Evolutionary conservation across 2,888 invertebrate species (phyloP).

Genomic region (Trissoscelio sp.): DNA sequence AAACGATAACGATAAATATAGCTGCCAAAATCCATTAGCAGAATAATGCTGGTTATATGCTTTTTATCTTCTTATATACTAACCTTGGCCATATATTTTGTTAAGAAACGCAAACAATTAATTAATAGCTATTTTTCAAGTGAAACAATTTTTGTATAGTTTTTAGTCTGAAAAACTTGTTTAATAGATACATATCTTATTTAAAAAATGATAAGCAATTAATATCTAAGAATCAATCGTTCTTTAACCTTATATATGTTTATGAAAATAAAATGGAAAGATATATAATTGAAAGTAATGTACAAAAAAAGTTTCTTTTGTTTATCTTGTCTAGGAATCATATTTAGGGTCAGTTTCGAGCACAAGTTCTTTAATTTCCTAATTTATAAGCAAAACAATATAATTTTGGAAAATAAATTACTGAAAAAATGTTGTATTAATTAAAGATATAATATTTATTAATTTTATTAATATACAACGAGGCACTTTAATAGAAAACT

Average conservation of each 20-base stretch:
- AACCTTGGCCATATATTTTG: neutral
- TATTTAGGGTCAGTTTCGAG: neutral
- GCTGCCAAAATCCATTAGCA: too few relatives aligned
- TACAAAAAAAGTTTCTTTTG: slow-evolving; percentile 8
- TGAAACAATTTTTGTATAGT: too few relatives aligned
- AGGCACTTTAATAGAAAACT: neutral
- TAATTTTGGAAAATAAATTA: neutral
- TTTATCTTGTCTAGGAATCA: slow-evolving; percentile 2
- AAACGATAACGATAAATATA: slow-evolving; percentile 8
- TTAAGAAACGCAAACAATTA: too few relatives aligned
- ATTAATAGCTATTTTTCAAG: too few relatives aligned
- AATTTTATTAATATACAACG: too few relatives aligned
- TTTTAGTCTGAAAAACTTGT: too few relatives aligned
- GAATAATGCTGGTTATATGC: neutral
- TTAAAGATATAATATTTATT: neutral
- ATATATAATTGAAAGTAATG: slow-evolving; percentile 14
- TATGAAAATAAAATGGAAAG: too few relatives aligned
- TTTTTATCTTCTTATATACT: neutral
- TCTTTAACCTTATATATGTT: too few relatives aligned
- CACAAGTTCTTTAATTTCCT: neutral
- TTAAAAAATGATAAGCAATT: too few relatives aligned
- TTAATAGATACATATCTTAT: too few relatives aligned
- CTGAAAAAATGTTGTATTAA: neutral
- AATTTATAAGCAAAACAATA: neutral
- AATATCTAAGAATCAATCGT: too few relatives aligned